Evolutionary conservation across 1,140 invertebrate species (phyloP).

Genomic region (Arctopsyche grandis): DNA sequence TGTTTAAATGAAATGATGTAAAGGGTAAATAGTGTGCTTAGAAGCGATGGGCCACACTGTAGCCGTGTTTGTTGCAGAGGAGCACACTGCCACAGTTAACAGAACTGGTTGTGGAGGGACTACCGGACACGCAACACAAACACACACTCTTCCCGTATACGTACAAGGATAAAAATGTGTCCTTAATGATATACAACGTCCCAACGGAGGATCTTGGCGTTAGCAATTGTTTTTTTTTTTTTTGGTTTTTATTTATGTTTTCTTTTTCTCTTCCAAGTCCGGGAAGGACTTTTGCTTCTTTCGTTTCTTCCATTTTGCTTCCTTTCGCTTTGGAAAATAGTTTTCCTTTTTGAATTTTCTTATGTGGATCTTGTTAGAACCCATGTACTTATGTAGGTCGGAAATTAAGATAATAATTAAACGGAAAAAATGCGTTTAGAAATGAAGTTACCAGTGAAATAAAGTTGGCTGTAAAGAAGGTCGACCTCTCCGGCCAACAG

Average conservation of each 20-base stretch:
- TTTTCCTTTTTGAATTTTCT: neutral
- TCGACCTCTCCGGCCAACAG: too few relatives aligned
- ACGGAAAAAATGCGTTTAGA: too few relatives aligned
- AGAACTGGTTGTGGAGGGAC: slow-evolving; percentile 18
- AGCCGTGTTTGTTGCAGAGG: neutral
- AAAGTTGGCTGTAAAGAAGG: too few relatives aligned
- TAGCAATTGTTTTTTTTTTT: neutral
- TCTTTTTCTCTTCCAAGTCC: neutral
- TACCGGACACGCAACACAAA: neutral
- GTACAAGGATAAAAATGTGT: slow-evolving; percentile 1
- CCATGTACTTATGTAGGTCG: too few relatives aligned
- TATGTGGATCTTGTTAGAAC: too few relatives aligned
- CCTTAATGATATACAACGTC: slow-evolving; percentile 3
- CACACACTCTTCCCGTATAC: neutral
- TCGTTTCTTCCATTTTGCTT: neutral
- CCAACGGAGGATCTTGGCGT: neutral
- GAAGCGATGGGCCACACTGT: neutral
- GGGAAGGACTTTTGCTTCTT: neutral
- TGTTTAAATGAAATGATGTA: too few relatives aligned
- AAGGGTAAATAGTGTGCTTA: too few relatives aligned
- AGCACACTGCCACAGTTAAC: slow-evolving; percentile 35
- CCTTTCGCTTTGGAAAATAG: neutral
- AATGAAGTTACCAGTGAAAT: too few relatives aligned
- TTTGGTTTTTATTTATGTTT: neutral
- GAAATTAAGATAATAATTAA: too few relatives aligned